A percentile compares a stretch with the other conserved stretches of the same genome.
These are phyloP conservation scores for Camponotus fellah DNA, from an alignment of 2,888 invertebrate species.

Conservation along the genomic window DNA sequence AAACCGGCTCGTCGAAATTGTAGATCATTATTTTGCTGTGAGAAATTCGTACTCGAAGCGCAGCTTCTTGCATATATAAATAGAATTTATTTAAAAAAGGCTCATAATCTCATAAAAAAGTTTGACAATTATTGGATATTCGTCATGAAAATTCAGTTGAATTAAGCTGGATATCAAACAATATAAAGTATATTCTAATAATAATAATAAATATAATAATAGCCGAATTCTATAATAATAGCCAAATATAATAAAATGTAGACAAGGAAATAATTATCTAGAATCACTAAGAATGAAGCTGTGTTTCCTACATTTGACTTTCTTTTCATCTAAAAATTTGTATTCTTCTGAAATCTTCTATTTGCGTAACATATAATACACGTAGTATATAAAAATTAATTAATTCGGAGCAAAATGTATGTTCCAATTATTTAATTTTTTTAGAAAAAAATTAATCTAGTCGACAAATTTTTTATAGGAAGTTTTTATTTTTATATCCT, in stretches of 20 bases:
- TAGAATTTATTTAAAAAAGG: constrained; percentile 20
- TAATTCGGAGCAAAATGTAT: neutral
- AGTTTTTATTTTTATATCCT: neutral
- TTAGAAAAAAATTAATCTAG: neutral
- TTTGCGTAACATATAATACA: neutral
- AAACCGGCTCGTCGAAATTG: constrained; percentile 75
- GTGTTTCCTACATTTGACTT: neutral
- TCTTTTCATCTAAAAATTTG: neutral
- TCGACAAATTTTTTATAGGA: neutral
- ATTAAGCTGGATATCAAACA: constrained; percentile 36
- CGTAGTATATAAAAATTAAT: neutral
- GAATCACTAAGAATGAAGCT: constrained; percentile 17
- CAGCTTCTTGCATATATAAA: constrained; percentile 49
- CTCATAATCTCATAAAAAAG: constrained; percentile 13
- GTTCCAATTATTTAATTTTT: neutral
- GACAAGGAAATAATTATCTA: neutral
- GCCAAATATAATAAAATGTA: no score
- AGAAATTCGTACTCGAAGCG: constrained; percentile 45
- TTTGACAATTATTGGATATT: neutral
- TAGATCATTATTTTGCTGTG: constrained; percentile 54
- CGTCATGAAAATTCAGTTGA: neutral
- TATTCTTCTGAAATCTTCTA: neutral
- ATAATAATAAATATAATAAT: no score
- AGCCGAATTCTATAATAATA: no score
- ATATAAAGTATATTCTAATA: neutral